A percentile compares a stretch with the other conserved stretches of the same genome.
phyloP scores from a whole-genome alignment of 1,140 invertebrate genomes.

The Halesus radiatus region DNA sequence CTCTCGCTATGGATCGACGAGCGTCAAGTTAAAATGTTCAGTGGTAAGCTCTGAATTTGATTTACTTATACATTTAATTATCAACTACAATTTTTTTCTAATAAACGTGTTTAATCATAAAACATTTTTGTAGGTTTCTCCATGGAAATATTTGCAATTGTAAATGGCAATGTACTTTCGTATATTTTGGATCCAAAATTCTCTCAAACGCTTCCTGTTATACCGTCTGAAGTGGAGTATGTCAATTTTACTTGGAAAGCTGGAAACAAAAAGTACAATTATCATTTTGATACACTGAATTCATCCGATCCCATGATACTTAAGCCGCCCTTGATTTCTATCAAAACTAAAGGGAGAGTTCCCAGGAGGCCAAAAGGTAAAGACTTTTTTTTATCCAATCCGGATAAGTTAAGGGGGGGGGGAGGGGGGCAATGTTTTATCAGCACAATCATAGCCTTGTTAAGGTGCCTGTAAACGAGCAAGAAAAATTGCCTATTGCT shows the following conservation, averaged over 20 bases:
- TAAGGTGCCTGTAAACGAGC: no score
- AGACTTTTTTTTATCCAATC: no score
- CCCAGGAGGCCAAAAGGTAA: slow-evolving; percentile 87
- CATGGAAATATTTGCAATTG: slow-evolving; percentile 91
- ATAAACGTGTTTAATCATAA: background rate
- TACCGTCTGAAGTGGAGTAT: slow-evolving; percentile 89
- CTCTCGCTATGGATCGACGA: slow-evolving; percentile 91
- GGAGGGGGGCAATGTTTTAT: no score
- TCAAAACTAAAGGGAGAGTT: slow-evolving; percentile 86
- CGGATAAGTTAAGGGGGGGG: no score
- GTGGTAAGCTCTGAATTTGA: slow-evolving; percentile 71
- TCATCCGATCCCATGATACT: slow-evolving; percentile 88
- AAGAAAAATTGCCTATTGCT: no score
- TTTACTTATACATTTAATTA: background rate
- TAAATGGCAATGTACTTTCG: slow-evolving; percentile 85
- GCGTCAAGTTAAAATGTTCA: slow-evolving; percentile 90
- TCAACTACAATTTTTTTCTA: background rate
- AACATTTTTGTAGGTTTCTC: slow-evolving; percentile 75
- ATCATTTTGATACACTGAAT: slow-evolving; percentile 88
- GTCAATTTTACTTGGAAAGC: slow-evolving; percentile 95
- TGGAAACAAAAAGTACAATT: slow-evolving; percentile 87
- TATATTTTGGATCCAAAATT: slow-evolving; percentile 92
- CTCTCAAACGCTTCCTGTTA: slow-evolving; percentile 88
- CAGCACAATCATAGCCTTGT: no score
- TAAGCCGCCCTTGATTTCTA: slow-evolving; percentile 87